phyloP scores from a whole-genome alignment of 2,113 vertebrate genomes.

The Entelurus aequoreus region DNA sequence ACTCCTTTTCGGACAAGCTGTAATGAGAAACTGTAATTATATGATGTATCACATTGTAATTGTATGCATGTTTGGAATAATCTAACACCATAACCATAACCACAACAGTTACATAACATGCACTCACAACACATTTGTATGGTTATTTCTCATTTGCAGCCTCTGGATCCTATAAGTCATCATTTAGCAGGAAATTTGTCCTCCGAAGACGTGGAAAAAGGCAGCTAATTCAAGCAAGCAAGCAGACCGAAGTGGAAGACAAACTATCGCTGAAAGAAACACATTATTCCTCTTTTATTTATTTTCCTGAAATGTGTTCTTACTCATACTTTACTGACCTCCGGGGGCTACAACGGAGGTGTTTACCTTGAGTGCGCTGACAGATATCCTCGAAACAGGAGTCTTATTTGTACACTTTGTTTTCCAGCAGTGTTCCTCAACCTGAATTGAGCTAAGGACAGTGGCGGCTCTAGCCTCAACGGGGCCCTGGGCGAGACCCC shows the following conservation, averaged over 20 bases:
- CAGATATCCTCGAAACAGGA: constrained; percentile 8
- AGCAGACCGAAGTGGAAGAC: neutral
- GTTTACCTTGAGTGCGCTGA: constrained; percentile 4
- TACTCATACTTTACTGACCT: neutral
- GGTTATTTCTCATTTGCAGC: neutral
- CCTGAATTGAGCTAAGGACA: no score
- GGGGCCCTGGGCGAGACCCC: no score
- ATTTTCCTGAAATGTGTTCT: constrained; percentile 10
- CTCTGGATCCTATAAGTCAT: neutral
- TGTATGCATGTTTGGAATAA: no score
- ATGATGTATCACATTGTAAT: no score
- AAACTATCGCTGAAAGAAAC: neutral
- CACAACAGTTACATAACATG: neutral
- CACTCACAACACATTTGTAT: neutral
- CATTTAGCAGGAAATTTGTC: neutral
- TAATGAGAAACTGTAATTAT: no score
- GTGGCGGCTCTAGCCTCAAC: no score
- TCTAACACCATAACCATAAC: no score
- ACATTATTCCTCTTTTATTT: neutral
- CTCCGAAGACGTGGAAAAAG: neutral
- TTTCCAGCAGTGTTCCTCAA: no score
- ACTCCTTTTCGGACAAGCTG: no score
- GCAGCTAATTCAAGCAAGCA: neutral
- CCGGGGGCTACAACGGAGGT: neutral
- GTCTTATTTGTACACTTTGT: neutral